These are phyloP conservation scores for Druon quercuslanigerum DNA, from an alignment of 1,140 invertebrate genomes.

Conservation along the genomic window DNA sequence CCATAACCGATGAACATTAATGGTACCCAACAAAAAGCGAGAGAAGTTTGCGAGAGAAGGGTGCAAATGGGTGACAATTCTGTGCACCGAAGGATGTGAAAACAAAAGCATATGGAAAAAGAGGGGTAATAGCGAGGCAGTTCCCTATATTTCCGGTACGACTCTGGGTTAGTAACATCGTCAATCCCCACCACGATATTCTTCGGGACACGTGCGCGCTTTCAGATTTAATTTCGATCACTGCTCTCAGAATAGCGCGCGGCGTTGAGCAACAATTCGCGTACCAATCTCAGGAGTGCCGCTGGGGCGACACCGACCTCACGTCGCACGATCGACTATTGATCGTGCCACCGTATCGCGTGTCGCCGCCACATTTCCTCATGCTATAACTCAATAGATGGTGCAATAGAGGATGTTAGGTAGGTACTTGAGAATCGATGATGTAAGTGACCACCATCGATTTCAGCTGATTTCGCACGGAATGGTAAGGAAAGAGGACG, in stretches of 20 bases:
- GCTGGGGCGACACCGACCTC: background rate
- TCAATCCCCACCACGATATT: background rate
- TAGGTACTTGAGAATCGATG: conserved; percentile 17
- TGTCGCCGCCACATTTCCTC: conserved; percentile 12
- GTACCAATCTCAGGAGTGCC: background rate
- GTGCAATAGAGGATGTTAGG: conserved; percentile 23
- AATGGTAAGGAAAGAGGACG: background rate
- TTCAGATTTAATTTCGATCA: conserved; percentile 8
- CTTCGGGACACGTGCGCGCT: background rate
- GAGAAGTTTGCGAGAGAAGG: too few relatives aligned
- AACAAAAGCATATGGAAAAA: too few relatives aligned
- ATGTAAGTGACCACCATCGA: conserved; percentile 20
- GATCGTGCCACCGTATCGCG: conserved; percentile 8
- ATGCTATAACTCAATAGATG: conserved; percentile 21
- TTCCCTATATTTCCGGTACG: conserved; percentile 8
- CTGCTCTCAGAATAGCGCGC: background rate
- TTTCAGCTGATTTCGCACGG: background rate
- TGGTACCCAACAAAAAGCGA: too few relatives aligned
- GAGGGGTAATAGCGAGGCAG: background rate
- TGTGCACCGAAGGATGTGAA: too few relatives aligned
- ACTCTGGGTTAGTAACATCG: background rate
- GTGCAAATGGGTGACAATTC: too few relatives aligned
- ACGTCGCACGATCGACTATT: background rate
- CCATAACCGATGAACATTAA: too few relatives aligned
- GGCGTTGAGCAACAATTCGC: background rate